A percentile compares a stretch with the other conserved stretches of the same genome.
phyloP scores from a whole-genome alignment of 2,113 vertebrate species.

The Sminthopsis crassicaudata region DNA sequence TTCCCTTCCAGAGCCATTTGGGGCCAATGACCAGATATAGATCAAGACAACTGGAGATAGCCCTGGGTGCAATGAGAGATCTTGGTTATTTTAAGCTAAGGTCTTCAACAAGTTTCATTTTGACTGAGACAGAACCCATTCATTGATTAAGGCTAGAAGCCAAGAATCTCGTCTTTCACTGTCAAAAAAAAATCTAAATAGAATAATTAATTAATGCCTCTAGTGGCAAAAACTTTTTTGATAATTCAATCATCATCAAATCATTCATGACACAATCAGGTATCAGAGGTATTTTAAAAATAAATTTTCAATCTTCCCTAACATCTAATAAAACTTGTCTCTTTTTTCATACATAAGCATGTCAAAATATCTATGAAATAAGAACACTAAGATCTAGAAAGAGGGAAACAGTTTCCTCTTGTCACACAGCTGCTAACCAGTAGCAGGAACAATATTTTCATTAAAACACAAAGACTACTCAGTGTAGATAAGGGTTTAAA shows the following conservation, averaged over 20 bases:
- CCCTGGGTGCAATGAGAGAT: no score
- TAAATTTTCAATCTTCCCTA: not conserved
- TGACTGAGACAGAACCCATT: no score
- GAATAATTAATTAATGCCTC: not conserved
- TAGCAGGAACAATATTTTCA: not conserved
- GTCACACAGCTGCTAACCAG: not conserved
- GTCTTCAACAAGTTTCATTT: no score
- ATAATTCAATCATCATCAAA: not conserved
- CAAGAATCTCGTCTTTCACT: no score
- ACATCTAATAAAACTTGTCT: not conserved
- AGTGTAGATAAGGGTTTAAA: not conserved
- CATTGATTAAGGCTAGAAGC: no score
- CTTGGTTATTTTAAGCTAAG: no score
- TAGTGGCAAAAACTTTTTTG: not conserved
- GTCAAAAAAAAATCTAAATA: no score
- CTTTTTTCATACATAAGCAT: not conserved
- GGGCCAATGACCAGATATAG: no score
- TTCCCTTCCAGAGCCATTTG: no score
- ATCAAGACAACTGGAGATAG: no score
- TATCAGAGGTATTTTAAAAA: conserved; percentile 15
- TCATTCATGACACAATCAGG: not conserved
- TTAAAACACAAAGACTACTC: not conserved
- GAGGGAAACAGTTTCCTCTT: not conserved
- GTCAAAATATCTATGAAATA: not conserved
- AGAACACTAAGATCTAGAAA: not conserved